phyloP scores from a whole-genome alignment of 2,797 vertebrate genomes.

The Sus cebifrons region DNA sequence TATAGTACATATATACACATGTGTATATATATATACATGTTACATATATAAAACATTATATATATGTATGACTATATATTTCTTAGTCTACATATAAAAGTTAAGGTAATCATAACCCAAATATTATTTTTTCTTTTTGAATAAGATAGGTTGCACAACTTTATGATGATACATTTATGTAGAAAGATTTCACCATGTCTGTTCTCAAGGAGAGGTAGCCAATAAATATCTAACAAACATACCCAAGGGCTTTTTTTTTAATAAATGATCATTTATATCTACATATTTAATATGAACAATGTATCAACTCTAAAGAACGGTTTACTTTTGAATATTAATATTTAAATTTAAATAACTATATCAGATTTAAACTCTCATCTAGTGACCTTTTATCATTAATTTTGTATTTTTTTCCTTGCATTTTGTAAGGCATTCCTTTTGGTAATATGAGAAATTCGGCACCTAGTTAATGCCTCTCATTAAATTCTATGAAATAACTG shows the following conservation, averaged over 20 bases:
- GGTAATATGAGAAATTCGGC: conserved; percentile 77
- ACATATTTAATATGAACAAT: conserved; percentile 17
- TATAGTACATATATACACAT: background rate
- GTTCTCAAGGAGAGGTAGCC: background rate
- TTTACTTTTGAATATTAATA: conserved; percentile 47
- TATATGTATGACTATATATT: background rate
- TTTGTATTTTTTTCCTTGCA: background rate
- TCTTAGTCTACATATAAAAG: conserved; percentile 17
- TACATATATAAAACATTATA: background rate
- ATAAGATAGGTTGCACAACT: background rate
- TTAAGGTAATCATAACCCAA: background rate
- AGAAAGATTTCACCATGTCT: conserved; percentile 25
- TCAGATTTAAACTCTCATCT: background rate
- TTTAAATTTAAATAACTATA: conserved; percentile 63
- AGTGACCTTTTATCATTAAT: conserved; percentile 1
- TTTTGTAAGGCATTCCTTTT: conserved; percentile 49
- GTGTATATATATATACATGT: background rate
- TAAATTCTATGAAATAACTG: conserved; percentile 82
- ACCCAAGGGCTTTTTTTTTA: background rate
- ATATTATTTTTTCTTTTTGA: background rate
- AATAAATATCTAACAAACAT: conserved; percentile 14
- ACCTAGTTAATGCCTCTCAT: conserved; percentile 70
- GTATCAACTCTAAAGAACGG: background rate
- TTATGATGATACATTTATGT: conserved; percentile 12
- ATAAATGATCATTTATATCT: background rate